Base-by-base conservation (phyloP, 2,797 vertebrate species). In the Choloepus didactylus region DNA sequence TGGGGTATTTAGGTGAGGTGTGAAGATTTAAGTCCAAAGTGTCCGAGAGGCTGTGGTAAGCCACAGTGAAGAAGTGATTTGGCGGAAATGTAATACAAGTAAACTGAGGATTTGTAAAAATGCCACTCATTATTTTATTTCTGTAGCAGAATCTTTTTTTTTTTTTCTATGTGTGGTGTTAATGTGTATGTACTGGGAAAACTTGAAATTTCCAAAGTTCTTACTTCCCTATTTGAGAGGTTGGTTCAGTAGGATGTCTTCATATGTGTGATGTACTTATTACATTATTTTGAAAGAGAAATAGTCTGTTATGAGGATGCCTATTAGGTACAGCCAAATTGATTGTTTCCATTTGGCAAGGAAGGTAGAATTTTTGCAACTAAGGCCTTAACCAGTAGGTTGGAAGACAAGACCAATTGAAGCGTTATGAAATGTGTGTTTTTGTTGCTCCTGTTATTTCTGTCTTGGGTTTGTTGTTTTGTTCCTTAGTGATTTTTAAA, bases 401-500 rank as follows among this genome's bases (percentile, higher is more conserved):
- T 97, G 75, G 95, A 90, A 94, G 89, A 75, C 31, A 95, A 96
- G 94, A 86, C 80, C 82, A 90, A 82, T 3, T 77, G 94, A 93
- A 97, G 62, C 66, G 29, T 62, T 82, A 69, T 25, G 85, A 96
- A 94, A 87, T 95, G 25, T 44, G 41, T 44, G 86, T 80, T 93
- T 41, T 89, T 88, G 77, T 97, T 95, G 90, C 89, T 90, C 89
- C 70, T 90, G 31, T 93, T 72, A 73, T 72, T 89, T 94, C 49
- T 69, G 84, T 95, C 77, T 91, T 87, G 70, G 41, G 31, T 96
- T 96, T 14, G 49, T 91, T 91, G 73, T 93, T 49, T 95, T 51
- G 76, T 95, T 95, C 96, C 96, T 76, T 72, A 80, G 82, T 96
- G 87, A 56, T 97, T 98, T 97, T 96, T 93, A 95, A 97, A 96